These are phyloP conservation scores for Drosophila hamatofila DNA, from an alignment of 2,888 invertebrate species.

Conservation along the genomic window DNA sequence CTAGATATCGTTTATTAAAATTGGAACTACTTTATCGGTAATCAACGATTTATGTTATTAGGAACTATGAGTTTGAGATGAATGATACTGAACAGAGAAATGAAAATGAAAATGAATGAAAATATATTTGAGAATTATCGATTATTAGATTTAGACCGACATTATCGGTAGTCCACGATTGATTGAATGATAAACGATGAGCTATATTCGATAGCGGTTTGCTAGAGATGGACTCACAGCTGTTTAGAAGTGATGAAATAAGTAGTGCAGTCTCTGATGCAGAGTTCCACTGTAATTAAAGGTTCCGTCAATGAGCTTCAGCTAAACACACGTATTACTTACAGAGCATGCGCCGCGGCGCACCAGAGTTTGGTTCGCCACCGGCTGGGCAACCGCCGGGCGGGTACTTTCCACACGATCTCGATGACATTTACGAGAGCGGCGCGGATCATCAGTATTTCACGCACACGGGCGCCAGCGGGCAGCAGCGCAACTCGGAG, in stretches of 20 bases:
- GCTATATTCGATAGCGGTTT: not conserved
- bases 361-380: constrained; percentile 81
- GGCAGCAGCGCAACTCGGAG: constrained; percentile 72
- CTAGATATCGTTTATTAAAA: too few species aligned
- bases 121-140: too few species aligned
- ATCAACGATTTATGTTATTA: too few species aligned
- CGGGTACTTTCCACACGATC: constrained; percentile 85
- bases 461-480: constrained; percentile 83
- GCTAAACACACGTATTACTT: constrained; percentile 28
- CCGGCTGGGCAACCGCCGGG: constrained; percentile 73
- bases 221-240: not conserved
- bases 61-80: too few species aligned
- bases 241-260: not conserved
- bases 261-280: constrained; percentile 13
- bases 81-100: too few species aligned
- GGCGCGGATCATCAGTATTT: constrained; percentile 85
- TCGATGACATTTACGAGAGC: constrained; percentile 85
- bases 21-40: too few species aligned
- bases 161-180: not conserved
- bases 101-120: too few species aligned
- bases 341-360: constrained; percentile 82
- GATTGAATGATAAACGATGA: not conserved
- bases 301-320: constrained; percentile 1
- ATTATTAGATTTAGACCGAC: not conserved
- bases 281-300: constrained; percentile 4